A percentile compares a stretch with the other conserved stretches of the same genome.
Conservation (phyloP, 2,888 invertebrate species). For the Drosophila anomelani region DNA sequence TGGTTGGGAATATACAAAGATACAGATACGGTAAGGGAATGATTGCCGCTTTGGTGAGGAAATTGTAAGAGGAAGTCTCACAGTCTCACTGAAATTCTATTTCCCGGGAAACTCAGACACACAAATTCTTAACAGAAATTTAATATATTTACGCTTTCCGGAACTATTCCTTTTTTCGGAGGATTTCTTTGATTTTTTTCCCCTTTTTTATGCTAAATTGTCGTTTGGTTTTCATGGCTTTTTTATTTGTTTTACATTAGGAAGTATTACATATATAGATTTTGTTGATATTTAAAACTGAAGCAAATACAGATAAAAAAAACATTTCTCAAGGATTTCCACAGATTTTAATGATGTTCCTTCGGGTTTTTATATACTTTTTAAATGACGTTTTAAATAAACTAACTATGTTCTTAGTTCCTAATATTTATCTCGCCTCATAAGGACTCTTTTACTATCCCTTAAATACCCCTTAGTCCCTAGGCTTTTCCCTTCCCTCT, state of each 20-base stretch:
- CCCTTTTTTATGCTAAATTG: neutral
- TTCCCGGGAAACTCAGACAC: neutral
- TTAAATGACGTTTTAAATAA: neutral
- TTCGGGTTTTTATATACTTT: neutral
- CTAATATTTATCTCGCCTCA: neutral
- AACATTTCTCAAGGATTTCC: neutral
- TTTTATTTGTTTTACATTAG: neutral
- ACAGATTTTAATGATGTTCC: neutral
- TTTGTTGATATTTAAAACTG: neutral
- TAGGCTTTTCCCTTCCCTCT: neutral
- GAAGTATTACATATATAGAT: too few species aligned
- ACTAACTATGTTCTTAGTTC: neutral
- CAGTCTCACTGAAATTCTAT: conserved; percentile 1
- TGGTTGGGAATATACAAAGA: conserved; percentile 20
- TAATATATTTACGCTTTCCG: neutral
- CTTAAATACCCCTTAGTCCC: neutral
- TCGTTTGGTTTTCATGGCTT: neutral
- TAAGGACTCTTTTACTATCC: neutral
- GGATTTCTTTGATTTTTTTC: neutral
- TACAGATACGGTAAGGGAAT: neutral
- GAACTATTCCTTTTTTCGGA: too few species aligned
- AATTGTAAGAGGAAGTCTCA: neutral
- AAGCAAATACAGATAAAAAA: neutral
- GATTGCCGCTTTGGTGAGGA: neutral
- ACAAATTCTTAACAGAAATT: neutral